Conservation (phyloP, 2,888 invertebrate species). For the Nezara viridula region DNA sequence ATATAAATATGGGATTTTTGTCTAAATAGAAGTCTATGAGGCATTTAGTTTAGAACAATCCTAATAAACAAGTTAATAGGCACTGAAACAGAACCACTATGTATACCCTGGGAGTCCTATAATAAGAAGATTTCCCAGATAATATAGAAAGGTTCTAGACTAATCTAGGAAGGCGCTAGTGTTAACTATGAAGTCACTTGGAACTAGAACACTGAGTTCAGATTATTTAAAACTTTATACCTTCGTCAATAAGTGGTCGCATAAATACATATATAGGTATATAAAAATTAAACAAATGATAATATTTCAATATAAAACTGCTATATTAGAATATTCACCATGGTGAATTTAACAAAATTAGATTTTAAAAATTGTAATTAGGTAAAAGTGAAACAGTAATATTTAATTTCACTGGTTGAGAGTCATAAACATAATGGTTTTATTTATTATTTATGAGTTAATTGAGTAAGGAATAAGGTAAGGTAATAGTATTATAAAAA, state of each 20-base stretch:
- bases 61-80: constrained; percentile 48
- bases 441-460: not conserved
- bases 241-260: constrained; percentile 9
- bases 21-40: constrained; percentile 50
- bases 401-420: not conserved
- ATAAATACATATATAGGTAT: not conserved
- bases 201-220: constrained; percentile 47
- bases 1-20: constrained; percentile 40
- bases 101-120: constrained; percentile 54
- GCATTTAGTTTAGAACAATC: constrained; percentile 35
- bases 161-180: constrained; percentile 58
- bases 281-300: not conserved
- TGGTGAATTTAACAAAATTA: not conserved
- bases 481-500: too few species aligned
- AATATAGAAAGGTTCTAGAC: constrained; percentile 57
- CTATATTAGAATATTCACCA: not conserved
- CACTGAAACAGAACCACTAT: constrained; percentile 59
- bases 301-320: not conserved
- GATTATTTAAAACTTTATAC: constrained; percentile 48
- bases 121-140: constrained; percentile 47
- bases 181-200: constrained; percentile 49
- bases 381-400: not conserved
- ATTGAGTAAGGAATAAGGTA: too few species aligned
- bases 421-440: not conserved
- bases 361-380: not conserved